phyloP scores from a whole-genome alignment of 1,140 invertebrate species.

The Euura lappo region DNA sequence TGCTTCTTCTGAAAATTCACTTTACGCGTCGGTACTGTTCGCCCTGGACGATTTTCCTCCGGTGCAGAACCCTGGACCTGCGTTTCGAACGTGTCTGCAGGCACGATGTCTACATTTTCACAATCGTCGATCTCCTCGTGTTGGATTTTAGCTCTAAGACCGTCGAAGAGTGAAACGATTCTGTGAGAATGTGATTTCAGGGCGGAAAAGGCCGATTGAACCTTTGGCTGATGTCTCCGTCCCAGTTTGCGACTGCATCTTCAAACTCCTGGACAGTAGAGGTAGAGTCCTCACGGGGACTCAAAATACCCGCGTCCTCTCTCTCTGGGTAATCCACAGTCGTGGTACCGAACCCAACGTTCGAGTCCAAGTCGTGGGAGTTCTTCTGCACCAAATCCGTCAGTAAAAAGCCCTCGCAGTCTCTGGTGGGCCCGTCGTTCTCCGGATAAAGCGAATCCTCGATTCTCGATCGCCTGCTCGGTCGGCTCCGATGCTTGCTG shows the following conservation, averaged over 20 bases:
- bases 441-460: conserved; percentile 5
- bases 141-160: no score
- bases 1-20: no score
- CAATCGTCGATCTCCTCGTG: no score
- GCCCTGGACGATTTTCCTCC: no score
- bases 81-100: no score
- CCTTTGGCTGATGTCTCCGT: background rate
- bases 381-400: background rate
- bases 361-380: background rate
- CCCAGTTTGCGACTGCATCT: background rate
- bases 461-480: background rate
- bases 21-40: no score
- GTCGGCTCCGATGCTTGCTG: background rate
- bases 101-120: no score
- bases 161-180: no score
- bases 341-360: background rate
- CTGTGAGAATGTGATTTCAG: no score
- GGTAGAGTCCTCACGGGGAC: background rate
- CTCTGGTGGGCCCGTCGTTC: conserved; percentile 7
- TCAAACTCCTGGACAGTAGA: background rate
- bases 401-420: background rate
- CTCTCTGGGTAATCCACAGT: background rate
- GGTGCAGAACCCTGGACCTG: no score
- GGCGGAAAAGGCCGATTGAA: no score
- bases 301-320: background rate